Percentiles rank a stretch among this genome's conserved stretches.
phyloP scores from a whole-genome alignment of 1,140 invertebrate species.

The Papilio dardanus region DNA sequence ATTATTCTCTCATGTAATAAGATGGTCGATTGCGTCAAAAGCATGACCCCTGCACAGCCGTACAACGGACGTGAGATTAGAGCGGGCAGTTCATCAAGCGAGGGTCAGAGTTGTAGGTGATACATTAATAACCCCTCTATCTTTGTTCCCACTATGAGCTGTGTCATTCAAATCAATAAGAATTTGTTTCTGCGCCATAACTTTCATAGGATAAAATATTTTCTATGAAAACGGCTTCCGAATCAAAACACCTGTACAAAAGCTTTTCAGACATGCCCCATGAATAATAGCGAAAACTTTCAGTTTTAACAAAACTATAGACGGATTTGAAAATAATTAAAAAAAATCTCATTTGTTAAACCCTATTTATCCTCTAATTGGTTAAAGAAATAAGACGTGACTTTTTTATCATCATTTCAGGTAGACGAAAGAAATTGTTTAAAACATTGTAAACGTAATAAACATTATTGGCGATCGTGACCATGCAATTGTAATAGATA shows the following conservation, averaged over 20 bases:
- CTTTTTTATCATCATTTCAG: not conserved
- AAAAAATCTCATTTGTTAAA: no score
- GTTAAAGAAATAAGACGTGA: not conserved
- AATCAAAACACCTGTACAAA: no score
- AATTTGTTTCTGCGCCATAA: no score
- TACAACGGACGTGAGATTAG: constrained; percentile 9
- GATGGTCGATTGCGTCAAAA: constrained; percentile 3
- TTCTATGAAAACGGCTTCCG: no score
- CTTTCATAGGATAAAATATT: no score
- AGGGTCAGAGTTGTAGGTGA: not conserved
- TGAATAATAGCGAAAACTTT: no score
- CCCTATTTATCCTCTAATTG: no score
- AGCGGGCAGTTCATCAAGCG: not conserved
- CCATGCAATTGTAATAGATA: not conserved
- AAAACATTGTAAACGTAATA: not conserved
- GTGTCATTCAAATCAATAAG: not conserved
- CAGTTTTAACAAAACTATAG: no score
- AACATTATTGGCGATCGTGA: not conserved
- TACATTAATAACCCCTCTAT: constrained; percentile 21
- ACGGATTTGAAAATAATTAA: no score
- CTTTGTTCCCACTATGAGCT: not conserved
- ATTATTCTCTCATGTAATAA: not conserved
- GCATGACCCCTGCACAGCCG: not conserved
- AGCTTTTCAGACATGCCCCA: no score
- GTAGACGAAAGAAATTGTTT: not conserved